A percentile compares a stretch with the other conserved stretches of the same genome.
Conservation (phyloP, 2,888 invertebrate genomes). For the Geotrupes spiniger region DNA sequence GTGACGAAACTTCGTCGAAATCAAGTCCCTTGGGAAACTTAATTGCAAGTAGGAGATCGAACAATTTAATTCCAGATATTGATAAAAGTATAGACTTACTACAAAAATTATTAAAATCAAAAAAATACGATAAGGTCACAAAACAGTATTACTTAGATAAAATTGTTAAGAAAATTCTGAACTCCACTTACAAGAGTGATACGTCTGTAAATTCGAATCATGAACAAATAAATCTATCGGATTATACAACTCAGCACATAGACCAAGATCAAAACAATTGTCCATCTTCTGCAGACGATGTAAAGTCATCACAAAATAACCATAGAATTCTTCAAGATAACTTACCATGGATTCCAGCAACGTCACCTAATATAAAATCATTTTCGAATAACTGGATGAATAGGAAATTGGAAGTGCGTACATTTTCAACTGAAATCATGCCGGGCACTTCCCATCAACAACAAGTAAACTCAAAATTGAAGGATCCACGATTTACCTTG, state of each 20-base stretch:
- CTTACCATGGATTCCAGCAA: slow-evolving; percentile 43
- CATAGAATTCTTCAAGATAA: slow-evolving; percentile 35
- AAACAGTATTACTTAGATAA: slow-evolving; percentile 65
- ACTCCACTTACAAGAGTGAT: slow-evolving; percentile 52
- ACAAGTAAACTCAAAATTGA: slow-evolving; percentile 12
- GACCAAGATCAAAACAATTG: neutral
- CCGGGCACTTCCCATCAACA: slow-evolving; percentile 10
- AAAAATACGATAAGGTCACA: slow-evolving; percentile 57
- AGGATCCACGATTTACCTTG: slow-evolving; percentile 19
- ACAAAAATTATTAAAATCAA: slow-evolving; percentile 58
- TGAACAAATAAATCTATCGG: neutral
- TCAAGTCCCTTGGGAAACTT: slow-evolving; percentile 29
- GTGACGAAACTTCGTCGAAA: slow-evolving; percentile 8
- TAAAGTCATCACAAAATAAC: too few species aligned
- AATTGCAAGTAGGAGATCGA: slow-evolving; percentile 30
- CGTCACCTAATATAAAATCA: slow-evolving; percentile 1
- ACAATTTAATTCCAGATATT: slow-evolving; percentile 56
- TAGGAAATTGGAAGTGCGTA: slow-evolving; percentile 12
- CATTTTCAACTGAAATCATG: slow-evolving; percentile 19
- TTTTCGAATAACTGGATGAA: neutral
- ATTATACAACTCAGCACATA: neutral
- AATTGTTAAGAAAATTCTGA: slow-evolving; percentile 61
- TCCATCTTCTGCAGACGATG: too few species aligned
- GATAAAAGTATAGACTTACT: slow-evolving; percentile 61
- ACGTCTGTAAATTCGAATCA: slow-evolving; percentile 12